Evolutionary conservation across 2,888 invertebrate species (phyloP).

Genomic region (Lordiphosa andalusiaca): DNA sequence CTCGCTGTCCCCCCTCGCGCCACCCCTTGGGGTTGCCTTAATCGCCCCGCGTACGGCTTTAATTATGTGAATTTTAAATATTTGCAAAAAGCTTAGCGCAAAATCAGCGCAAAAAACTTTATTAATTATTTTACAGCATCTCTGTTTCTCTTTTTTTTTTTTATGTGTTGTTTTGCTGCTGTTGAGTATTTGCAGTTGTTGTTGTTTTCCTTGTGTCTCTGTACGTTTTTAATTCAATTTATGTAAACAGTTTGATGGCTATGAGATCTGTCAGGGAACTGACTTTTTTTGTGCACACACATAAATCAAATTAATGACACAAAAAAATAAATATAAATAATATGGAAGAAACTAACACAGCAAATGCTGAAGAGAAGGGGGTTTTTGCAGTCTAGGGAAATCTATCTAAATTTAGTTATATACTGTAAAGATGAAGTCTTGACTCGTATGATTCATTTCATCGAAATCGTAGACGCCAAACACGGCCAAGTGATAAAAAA

Average conservation of each 20-base stretch:
- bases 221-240: constrained; percentile 67
- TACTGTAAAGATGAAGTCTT: no score
- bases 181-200: constrained; percentile 33
- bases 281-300: constrained; percentile 42
- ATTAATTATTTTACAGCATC: constrained; percentile 74
- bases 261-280: constrained; percentile 48
- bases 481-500: no score
- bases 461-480: no score
- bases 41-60: constrained; percentile 61
- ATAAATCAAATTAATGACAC: constrained; percentile 73
- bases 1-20: not conserved
- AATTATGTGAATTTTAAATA: constrained; percentile 76
- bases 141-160: constrained; percentile 34
- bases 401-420: not conserved
- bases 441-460: no score
- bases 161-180: constrained; percentile 20
- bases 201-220: constrained; percentile 20
- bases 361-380: not conserved
- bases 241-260: constrained; percentile 69
- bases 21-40: constrained; percentile 37
- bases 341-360: constrained; percentile 14
- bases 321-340: constrained; percentile 32
- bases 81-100: constrained; percentile 70
- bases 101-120: constrained; percentile 73
- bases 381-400: not conserved